These are phyloP conservation scores for Noctua janthe DNA, from an alignment of 2,888 invertebrate species.

Conservation along the genomic window DNA sequence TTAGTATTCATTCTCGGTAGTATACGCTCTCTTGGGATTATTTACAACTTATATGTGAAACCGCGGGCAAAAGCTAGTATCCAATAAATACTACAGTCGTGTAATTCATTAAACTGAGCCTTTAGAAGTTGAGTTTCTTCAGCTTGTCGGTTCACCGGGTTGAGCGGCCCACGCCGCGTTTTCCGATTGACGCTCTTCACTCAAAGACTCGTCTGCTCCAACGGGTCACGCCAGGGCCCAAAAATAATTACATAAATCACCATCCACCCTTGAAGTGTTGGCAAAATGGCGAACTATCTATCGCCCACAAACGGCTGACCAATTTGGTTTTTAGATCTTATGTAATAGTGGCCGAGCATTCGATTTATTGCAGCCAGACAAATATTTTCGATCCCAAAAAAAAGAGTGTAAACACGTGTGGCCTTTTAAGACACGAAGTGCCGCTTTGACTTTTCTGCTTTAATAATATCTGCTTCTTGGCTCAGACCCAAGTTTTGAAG, in stretches of 20 bases:
- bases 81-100: not conserved
- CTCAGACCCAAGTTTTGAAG: conserved; percentile 6
- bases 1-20: not conserved
- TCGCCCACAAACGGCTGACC: not conserved
- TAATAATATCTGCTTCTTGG: conserved; percentile 44
- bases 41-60: not conserved
- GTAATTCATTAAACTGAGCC: not conserved
- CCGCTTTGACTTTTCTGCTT: conserved; percentile 28
- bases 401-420: conserved; percentile 24
- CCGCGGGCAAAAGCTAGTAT: not conserved
- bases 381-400: conserved; percentile 29
- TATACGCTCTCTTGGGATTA: not conserved
- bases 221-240: not conserved
- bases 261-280: conserved; percentile 11
- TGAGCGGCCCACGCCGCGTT: conserved; percentile 1
- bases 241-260: conserved; percentile 29
- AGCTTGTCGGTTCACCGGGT: conserved; percentile 15
- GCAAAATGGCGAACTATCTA: not conserved
- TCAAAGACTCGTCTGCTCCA: conserved; percentile 26
- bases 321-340: conserved; percentile 1
- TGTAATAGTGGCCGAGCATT: conserved; percentile 5
- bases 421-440: conserved; percentile 22
- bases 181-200: conserved; percentile 25
- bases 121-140: conserved; percentile 2
- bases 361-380: conserved; percentile 11